Evolutionary conservation across 2,797 vertebrate species (phyloP), one percentile per base, ranked within the genome.

Genomic region (Choloepus didactylus): DNA sequence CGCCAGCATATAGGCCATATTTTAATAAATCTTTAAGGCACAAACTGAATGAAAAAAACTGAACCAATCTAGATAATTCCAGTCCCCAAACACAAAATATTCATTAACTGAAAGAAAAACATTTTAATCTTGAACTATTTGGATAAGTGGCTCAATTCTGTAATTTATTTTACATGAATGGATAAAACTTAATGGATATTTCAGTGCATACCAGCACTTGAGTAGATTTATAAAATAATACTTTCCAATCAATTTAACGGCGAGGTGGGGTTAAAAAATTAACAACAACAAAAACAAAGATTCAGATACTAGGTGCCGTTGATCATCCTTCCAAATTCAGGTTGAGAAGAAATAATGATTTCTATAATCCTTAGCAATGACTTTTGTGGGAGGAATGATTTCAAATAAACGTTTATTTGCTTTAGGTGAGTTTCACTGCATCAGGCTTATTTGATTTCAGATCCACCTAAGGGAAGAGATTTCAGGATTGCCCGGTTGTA

Each of bases 391-490:
- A 35, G 69, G 54, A 96, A 94, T 56, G 95, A 93, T 95, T 96
- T 98, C 95, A 98, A 98, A 98, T 97, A 98, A 97, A 97, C 41
- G 49, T 97, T 95, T 98, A 85, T 97, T 98, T 98, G 97, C 96
- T 98, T 93, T 98, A 95, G 94, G 92, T 95, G 95, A 98, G 87
- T 97, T 97, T 97, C 97, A 91, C 86, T 96, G 96, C 98, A 96
- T 86, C 87, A 73, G 93, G 3, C 44, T 97, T 98, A 98, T 98
- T 98, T 98, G 97, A 98, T 98, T 98, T 98, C 95, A 95, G 84
- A 87, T 76, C 92, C 96, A 98, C 96, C 97, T 96, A 9, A 75
- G 95, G 95, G 87, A 97, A 97, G 96, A 98, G 93, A 91, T 76
- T 97, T 96, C 59, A 96, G 94, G 81, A 96, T 98, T 96, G 97